phyloP scores from a whole-genome alignment of 2,888 invertebrate species.

The Cataglyphis rosenhaueri region DNA sequence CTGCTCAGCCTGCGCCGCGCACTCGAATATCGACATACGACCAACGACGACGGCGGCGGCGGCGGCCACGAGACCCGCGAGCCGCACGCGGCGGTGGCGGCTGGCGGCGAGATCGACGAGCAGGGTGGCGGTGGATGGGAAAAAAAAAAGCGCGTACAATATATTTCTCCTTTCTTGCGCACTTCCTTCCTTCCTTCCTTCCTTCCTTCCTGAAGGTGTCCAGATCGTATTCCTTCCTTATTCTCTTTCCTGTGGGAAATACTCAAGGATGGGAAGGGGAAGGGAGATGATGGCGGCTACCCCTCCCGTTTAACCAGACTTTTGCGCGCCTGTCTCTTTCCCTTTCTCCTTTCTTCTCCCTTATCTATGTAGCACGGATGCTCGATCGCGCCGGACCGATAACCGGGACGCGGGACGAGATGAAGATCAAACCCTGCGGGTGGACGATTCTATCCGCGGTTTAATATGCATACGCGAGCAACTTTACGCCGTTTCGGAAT shows the following conservation, averaged over 20 bases:
- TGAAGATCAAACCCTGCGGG: background rate
- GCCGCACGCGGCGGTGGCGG: constrained; percentile 61
- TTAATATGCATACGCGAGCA: background rate
- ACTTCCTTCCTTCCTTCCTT: constrained; percentile 23
- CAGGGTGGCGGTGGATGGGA: background rate
- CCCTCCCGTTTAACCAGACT: background rate
- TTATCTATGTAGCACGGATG: background rate
- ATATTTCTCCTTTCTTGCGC: constrained; percentile 27
- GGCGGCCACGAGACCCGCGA: constrained; percentile 64
- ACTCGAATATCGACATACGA: constrained; percentile 83
- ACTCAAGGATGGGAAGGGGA: background rate
- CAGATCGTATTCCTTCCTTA: background rate
- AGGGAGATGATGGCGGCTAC: background rate
- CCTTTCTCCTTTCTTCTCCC: constrained; percentile 16
- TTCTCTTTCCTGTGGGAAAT: background rate
- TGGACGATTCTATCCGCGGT: background rate
- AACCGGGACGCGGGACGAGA: background rate
- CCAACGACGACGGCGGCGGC: constrained; percentile 50
- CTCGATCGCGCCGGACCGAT: background rate
- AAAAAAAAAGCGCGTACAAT: constrained; percentile 1
- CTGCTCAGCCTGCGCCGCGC: constrained; percentile 83
- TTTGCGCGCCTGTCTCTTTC: background rate
- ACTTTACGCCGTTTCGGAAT: background rate
- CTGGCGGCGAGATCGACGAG: constrained; percentile 28
- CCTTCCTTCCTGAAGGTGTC: constrained; percentile 16